Conservation (phyloP, 1,140 invertebrate species). For the Conus betulinus region DNA sequence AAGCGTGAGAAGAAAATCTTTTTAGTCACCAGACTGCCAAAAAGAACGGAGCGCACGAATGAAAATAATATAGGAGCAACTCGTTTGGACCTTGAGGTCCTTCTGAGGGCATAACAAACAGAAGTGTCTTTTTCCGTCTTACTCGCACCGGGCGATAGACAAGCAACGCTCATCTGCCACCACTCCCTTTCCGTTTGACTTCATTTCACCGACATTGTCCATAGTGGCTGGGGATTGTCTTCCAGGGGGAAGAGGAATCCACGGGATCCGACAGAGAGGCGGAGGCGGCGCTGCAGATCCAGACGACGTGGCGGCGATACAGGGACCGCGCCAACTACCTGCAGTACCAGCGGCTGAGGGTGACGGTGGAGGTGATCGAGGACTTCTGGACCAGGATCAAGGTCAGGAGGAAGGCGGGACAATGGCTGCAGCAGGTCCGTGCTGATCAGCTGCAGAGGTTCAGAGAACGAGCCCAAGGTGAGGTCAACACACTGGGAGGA, state of each 20-base stretch:
- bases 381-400: constrained; percentile 74
- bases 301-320: constrained; percentile 69
- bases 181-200: no score
- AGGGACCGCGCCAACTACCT: constrained; percentile 67
- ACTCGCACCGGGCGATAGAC: no score
- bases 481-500: no score
- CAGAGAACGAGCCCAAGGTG: constrained; percentile 68
- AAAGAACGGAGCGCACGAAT: no score
- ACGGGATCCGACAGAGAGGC: constrained; percentile 63
- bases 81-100: no score
- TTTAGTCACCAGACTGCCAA: no score
- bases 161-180: no score
- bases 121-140: no score
- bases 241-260: constrained; percentile 65
- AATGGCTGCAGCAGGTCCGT: constrained; percentile 65
- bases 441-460: constrained; percentile 68
- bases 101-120: no score
- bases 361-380: constrained; percentile 75
- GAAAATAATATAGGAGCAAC: no score
- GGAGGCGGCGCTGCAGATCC: constrained; percentile 70
- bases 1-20: no score
- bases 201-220: neutral
- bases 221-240: neutral
- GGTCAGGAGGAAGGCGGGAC: constrained; percentile 69
- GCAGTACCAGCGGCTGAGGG: constrained; percentile 71